Evolutionary conservation across 2,113 vertebrate genomes (phyloP), one percentile per base, ranked within the genome.

Genomic region (Sceloporus undulatus): DNA sequence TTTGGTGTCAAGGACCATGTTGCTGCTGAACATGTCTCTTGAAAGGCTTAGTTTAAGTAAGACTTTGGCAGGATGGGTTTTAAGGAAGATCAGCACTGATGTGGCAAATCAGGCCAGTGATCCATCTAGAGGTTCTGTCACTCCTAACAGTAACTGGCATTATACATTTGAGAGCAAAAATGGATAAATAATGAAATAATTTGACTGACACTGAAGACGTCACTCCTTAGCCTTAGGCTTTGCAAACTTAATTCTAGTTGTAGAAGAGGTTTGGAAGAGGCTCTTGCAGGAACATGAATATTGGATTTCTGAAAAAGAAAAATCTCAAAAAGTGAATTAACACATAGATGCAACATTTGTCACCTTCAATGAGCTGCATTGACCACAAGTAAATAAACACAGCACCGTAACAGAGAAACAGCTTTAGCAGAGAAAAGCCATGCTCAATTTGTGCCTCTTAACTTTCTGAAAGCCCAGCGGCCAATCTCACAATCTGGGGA

Each of bases 41-140:
- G 56, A 79, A 92, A 68, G 34, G 65, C 48, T 62, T 38, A 21
- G 29, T n/a, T 48, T 59, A 75, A 82, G 86, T 66, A 83, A 88
- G 34, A 66, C 27, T 25, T 90, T 86, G 85, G 71, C 74, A 87
- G 86, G 27, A 38, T 23, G 7, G 71, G 76, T 88, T 27, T 78
- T 5, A 86, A 70, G 56, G 38, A 86, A 54, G 42, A 27, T 77
- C 62, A 66, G 16, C 10, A 11, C 3, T 68, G 80, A 16, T 25
- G 5, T 59, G 25, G 21, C 42, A 70, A 88, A 68, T 54, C 13
- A 56, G 73, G 68, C 5, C 73, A 21, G 73, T 2, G 5, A 38
- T 56, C 19, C 42, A 75, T 29, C 40, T 11, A 3, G 40, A 29
- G 27, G 48, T 38, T 71, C 27, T 23, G 25, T 18, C 65, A 2